Conservation (phyloP, 2,888 invertebrate species). For the Ophioninae sp. region DNA sequence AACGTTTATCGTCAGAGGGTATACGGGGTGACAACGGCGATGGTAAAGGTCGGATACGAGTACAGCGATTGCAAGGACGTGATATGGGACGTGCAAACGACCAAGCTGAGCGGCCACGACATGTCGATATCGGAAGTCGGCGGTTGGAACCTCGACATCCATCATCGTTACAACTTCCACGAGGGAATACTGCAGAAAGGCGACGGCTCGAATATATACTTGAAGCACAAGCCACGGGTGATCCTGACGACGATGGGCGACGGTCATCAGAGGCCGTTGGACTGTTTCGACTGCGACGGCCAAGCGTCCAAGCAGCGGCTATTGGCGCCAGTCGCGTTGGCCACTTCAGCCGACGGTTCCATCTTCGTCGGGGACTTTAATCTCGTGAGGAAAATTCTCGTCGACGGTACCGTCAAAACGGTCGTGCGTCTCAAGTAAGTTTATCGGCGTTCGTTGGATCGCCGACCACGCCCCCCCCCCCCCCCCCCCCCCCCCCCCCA, state of each 20-base stretch:
- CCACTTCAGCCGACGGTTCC: slow-evolving; percentile 95
- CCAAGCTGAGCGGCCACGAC: slow-evolving; percentile 96
- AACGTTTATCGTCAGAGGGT: slow-evolving; percentile 98
- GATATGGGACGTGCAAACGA: slow-evolving; percentile 98
- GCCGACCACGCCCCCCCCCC: too few relatives aligned
- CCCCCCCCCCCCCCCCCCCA: too few relatives aligned
- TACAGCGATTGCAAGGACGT: slow-evolving; percentile 95
- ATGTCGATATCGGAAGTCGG: slow-evolving; percentile 98
- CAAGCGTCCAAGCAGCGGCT: slow-evolving; percentile 90
- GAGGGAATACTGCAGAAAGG: slow-evolving; percentile 99
- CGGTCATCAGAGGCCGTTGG: slow-evolving; percentile 93
- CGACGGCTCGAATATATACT: slow-evolving; percentile 96
- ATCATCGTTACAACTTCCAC: slow-evolving; percentile 98
- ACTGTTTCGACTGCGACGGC: slow-evolving; percentile 92
- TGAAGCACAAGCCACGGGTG: slow-evolving; percentile 95
- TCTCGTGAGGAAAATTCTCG: slow-evolving; percentile 92
- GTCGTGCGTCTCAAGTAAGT: slow-evolving; percentile 92
- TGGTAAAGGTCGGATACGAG: slow-evolving; percentile 98
- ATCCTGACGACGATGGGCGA: slow-evolving; percentile 96
- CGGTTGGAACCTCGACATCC: slow-evolving; percentile 98
- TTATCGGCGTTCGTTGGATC: too few relatives aligned
- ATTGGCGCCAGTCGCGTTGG: slow-evolving; percentile 95
- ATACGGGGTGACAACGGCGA: slow-evolving; percentile 96
- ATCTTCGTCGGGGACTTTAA: slow-evolving; percentile 98
- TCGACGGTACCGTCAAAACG: slow-evolving; percentile 91